A percentile compares a stretch with the other conserved stretches of the same genome.
Evolutionary conservation across 2,113 vertebrate genomes (phyloP).

Genomic region (Pseudolaguvia tuberculata): DNA sequence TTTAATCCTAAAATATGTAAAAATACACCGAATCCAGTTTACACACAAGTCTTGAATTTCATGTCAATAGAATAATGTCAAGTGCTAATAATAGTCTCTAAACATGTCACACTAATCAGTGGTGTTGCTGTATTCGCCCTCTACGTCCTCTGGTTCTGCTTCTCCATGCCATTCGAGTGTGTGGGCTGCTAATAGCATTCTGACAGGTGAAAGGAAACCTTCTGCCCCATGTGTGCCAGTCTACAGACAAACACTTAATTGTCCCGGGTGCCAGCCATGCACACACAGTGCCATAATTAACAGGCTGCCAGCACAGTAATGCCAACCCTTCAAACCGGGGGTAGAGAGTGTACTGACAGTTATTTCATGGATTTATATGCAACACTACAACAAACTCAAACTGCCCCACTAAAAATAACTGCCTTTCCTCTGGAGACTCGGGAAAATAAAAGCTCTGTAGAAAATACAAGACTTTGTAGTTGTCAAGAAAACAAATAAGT

Average conservation of each 20-base stretch:
- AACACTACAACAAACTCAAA: not conserved
- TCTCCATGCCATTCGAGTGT: constrained; percentile 8
- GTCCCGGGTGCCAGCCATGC: constrained; percentile 38
- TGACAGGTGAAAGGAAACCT: constrained; percentile 45
- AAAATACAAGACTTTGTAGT: not conserved
- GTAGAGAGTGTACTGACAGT: constrained; percentile 21
- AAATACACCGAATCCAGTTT: not conserved
- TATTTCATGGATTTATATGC: constrained; percentile 13
- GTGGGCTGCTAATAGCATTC: constrained; percentile 38
- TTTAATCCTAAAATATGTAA: not conserved
- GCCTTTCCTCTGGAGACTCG: not conserved
- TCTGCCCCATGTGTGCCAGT: constrained; percentile 27
- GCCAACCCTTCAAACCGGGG: constrained; percentile 33
- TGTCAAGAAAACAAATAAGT: not conserved
- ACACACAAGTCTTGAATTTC: not conserved
- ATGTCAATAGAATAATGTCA: not conserved
- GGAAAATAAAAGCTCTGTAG: not conserved
- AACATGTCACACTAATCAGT: constrained; percentile 23
- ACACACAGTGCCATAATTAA: constrained; percentile 43
- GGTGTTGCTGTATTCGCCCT: constrained; percentile 15
- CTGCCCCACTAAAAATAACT: constrained; percentile 17
- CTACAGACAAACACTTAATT: constrained; percentile 32
- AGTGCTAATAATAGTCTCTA: constrained; percentile 25
- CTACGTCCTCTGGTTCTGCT: constrained; percentile 18
- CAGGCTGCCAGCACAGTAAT: constrained; percentile 38